Percentiles rank a stretch among this genome's conserved stretches.
phyloP scores from a whole-genome alignment of 2,888 invertebrate species.

The Dione vanillae region DNA sequence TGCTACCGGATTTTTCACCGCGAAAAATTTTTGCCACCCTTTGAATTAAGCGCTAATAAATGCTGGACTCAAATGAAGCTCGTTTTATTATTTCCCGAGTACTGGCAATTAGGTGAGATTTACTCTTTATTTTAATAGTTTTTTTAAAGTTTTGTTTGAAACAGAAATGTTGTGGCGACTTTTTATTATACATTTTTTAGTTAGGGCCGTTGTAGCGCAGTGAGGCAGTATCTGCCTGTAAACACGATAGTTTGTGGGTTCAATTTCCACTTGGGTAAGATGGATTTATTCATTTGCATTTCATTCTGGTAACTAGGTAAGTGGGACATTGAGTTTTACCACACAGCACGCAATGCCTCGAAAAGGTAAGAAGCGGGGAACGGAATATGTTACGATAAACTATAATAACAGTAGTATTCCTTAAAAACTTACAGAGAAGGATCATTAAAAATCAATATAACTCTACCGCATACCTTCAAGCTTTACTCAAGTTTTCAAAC shows the following conservation, averaged over 20 bases:
- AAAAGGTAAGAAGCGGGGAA: too few relatives aligned
- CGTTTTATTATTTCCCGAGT: constrained; percentile 36
- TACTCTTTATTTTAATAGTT: constrained; percentile 18
- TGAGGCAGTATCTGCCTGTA: too few relatives aligned
- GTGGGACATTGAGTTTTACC: too few relatives aligned
- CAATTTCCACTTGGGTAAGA: too few relatives aligned
- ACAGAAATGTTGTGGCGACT: background rate
- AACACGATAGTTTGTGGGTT: too few relatives aligned
- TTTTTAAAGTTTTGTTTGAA: constrained; percentile 4
- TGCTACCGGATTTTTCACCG: constrained; percentile 5
- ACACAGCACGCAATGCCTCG: too few relatives aligned
- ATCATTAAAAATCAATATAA: constrained; percentile 12
- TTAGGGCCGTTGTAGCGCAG: background rate
- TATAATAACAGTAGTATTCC: too few relatives aligned
- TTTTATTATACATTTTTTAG: background rate
- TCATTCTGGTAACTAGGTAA: too few relatives aligned
- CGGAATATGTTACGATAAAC: too few relatives aligned
- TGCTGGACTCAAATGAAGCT: constrained; percentile 35
- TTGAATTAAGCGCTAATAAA: constrained; percentile 41
- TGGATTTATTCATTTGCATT: too few relatives aligned
- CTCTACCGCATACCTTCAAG: constrained; percentile 37
- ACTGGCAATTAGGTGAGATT: constrained; percentile 41
- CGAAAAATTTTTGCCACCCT: constrained; percentile 27
- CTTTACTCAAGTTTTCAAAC: constrained; percentile 42
- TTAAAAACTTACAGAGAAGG: background rate